Conservation (phyloP, 2,888 invertebrate species). For the Cecidostiba fungosa region DNA sequence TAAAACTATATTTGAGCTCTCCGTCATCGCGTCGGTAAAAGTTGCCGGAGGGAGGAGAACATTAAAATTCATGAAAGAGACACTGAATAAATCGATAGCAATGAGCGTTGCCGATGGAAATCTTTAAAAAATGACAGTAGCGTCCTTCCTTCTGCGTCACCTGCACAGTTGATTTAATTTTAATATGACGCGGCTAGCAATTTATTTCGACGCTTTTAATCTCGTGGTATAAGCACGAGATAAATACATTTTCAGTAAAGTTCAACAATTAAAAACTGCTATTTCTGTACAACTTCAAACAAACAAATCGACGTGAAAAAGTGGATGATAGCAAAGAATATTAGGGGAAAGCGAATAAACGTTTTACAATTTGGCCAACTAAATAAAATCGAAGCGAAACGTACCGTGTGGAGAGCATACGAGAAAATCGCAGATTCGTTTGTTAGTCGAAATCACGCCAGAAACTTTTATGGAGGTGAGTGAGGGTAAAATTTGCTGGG, state of each 20-base stretch:
- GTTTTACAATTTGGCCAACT: slow-evolving; percentile 12
- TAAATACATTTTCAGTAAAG: background rate
- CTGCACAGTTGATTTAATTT: background rate
- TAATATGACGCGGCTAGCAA: no score
- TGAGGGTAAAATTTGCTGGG: background rate
- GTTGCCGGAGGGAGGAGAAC: background rate
- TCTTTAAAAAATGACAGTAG: slow-evolving; percentile 48
- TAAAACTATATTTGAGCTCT: background rate
- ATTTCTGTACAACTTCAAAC: background rate
- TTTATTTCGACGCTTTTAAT: no score
- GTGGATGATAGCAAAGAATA: background rate
- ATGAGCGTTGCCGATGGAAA: slow-evolving; percentile 41
- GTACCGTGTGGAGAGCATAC: background rate
- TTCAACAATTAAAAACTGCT: no score
- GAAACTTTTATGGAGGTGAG: background rate
- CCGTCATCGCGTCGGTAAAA: background rate
- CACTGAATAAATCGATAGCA: slow-evolving; percentile 58
- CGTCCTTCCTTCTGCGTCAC: background rate
- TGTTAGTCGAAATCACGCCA: background rate
- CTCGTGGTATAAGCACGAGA: no score
- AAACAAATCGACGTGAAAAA: background rate
- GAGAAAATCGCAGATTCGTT: background rate
- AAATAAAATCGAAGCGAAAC: background rate
- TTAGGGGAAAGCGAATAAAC: background rate
- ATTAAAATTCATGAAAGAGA: slow-evolving; percentile 61